Evolutionary conservation across 2,888 invertebrate genomes (phyloP).

Genomic region (Chironomus riparius): DNA sequence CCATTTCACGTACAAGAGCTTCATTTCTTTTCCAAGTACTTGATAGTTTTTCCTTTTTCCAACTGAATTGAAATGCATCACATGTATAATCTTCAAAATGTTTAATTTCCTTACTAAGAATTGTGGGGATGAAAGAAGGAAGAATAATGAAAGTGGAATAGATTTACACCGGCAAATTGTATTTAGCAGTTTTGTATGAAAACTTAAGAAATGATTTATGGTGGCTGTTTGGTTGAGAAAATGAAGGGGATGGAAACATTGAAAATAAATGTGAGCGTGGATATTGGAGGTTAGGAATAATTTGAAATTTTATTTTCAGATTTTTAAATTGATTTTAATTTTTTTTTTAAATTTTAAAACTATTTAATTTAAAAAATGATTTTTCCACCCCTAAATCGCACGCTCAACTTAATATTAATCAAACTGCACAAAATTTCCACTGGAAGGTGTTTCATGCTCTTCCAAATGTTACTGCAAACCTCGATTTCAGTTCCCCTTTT

Average conservation of each 20-base stretch:
- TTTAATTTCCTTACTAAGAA: background rate
- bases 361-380: no score
- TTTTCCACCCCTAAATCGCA: background rate
- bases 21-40: background rate
- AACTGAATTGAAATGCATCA: background rate
- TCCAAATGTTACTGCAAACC: constrained; percentile 7
- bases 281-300: background rate
- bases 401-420: background rate
- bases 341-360: no score
- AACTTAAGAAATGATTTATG: background rate
- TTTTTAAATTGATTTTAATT: no score
- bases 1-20: background rate
- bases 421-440: constrained; percentile 11
- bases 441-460: background rate
- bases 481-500: background rate
- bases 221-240: background rate
- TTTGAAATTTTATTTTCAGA: no score
- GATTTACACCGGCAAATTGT: background rate
- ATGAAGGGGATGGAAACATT: no score
- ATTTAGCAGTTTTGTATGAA: no score
- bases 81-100: background rate
- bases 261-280: background rate
- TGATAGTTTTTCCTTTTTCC: background rate
- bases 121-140: background rate
- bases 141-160: background rate